phyloP scores from a whole-genome alignment of 2,113 vertebrate genomes.

The Dicerorhinus sumatrensis region DNA sequence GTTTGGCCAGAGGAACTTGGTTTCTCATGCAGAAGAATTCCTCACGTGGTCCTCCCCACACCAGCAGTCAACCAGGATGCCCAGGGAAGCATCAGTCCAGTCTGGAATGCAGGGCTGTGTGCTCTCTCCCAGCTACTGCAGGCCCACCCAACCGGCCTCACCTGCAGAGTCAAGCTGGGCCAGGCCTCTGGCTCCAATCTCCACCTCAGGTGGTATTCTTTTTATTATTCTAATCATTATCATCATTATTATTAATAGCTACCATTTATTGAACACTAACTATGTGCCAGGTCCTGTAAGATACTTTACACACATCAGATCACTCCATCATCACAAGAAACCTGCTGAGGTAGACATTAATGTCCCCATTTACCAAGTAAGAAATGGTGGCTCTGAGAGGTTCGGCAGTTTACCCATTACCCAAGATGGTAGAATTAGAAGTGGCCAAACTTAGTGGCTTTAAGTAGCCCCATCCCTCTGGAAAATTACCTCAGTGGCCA shows the following conservation, averaged over 20 bases:
- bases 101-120: background rate
- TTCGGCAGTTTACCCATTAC: background rate
- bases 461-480: background rate
- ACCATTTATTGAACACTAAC: background rate
- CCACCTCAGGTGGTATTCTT: background rate
- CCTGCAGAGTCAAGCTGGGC: background rate
- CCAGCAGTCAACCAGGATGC: background rate
- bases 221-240: background rate
- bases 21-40: constrained; percentile 25
- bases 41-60: background rate
- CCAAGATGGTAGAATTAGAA: background rate
- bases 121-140: too few relatives aligned
- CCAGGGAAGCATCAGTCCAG: background rate
- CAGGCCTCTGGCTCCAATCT: background rate
- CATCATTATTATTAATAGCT: background rate
- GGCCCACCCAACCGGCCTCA: background rate
- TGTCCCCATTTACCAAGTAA: background rate
- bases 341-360: background rate
- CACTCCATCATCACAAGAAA: background rate
- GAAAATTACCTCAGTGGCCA: background rate
- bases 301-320: background rate
- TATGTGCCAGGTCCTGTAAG: background rate
- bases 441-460: background rate
- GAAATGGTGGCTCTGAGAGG: background rate
- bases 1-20: constrained; percentile 1